Evolutionary conservation across 2,888 invertebrate genomes (phyloP).

Genomic region (Ormyrus thymus): DNA sequence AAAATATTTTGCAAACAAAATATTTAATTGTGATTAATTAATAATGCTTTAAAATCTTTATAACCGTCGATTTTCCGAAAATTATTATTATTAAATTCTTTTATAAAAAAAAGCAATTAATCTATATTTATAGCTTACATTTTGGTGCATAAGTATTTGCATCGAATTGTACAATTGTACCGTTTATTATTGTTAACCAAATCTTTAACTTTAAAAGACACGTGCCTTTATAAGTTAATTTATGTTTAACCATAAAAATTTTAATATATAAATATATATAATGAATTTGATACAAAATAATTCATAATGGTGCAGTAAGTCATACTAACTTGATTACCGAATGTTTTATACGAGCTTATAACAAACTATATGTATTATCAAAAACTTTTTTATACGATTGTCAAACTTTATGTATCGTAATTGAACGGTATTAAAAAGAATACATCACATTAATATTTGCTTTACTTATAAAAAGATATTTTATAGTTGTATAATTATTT

Average conservation of each 20-base stretch:
- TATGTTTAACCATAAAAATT: slow-evolving; percentile 36
- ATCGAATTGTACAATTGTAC: slow-evolving; percentile 20
- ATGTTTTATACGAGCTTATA: slow-evolving; percentile 23
- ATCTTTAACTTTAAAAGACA: slow-evolving; percentile 41
- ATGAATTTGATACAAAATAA: slow-evolving; percentile 32
- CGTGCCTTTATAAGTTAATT: slow-evolving; percentile 51
- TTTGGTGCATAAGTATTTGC: slow-evolving; percentile 21
- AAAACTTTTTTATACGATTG: slow-evolving; percentile 41
- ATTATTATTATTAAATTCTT: not conserved
- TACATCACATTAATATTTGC: slow-evolving; percentile 9
- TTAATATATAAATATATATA: slow-evolving; percentile 15
- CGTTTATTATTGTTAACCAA: slow-evolving; percentile 35
- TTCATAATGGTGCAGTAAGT: slow-evolving; percentile 37
- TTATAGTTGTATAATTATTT: slow-evolving; percentile 1
- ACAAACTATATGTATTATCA: slow-evolving; percentile 4
- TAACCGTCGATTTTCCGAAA: not conserved
- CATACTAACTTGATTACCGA: slow-evolving; percentile 9
- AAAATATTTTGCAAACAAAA: slow-evolving; percentile 5
- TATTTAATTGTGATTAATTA: slow-evolving; percentile 8
- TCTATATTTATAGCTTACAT: slow-evolving; percentile 1
- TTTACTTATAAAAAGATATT: not conserved
- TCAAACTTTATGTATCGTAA: slow-evolving; percentile 12
- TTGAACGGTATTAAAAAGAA: slow-evolving; percentile 10
- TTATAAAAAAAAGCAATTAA: not conserved
- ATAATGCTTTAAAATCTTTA: not conserved